Percentiles rank a stretch among this genome's conserved stretches.
These are phyloP conservation scores for Hycleus cichorii DNA, from an alignment of 1,140 invertebrate species.

Conservation along the genomic window DNA sequence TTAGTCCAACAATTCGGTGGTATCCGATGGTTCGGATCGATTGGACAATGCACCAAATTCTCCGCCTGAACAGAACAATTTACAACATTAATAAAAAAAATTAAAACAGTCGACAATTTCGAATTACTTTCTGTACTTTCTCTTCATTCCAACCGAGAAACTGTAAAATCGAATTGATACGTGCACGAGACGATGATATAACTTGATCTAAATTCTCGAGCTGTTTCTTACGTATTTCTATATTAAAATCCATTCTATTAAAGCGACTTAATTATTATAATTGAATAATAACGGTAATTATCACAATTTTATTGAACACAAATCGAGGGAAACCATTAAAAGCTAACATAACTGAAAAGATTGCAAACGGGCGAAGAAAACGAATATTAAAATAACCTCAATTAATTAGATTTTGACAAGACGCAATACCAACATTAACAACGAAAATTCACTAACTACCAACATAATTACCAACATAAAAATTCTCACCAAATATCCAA, in stretches of 20 bases:
- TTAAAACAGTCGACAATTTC: not conserved
- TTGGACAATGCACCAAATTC: constrained; percentile 39
- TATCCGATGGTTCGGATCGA: constrained; percentile 43
- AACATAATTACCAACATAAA: too few species aligned
- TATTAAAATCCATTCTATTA: constrained; percentile 35
- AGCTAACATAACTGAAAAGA: too few species aligned
- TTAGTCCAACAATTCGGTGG: constrained; percentile 36
- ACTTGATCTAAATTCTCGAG: constrained; percentile 38
- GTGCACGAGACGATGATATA: constrained; percentile 32
- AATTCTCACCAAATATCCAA: too few species aligned
- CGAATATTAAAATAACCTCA: too few species aligned
- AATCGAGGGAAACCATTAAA: too few species aligned
- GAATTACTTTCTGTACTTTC: constrained; percentile 20
- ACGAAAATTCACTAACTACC: too few species aligned
- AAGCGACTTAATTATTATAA: too few species aligned
- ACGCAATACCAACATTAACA: too few species aligned
- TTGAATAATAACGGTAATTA: too few species aligned
- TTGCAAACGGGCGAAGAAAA: too few species aligned
- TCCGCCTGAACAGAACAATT: constrained; percentile 22
- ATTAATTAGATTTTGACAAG: too few species aligned
- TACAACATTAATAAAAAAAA: constrained; percentile 7
- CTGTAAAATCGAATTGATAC: constrained; percentile 31
- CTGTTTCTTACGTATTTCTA: constrained; percentile 37
- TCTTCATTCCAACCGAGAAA: constrained; percentile 30
- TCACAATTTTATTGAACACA: too few species aligned